Base-by-base conservation (phyloP, 2,888 invertebrate genomes). In the Amaurobius ferox region DNA sequence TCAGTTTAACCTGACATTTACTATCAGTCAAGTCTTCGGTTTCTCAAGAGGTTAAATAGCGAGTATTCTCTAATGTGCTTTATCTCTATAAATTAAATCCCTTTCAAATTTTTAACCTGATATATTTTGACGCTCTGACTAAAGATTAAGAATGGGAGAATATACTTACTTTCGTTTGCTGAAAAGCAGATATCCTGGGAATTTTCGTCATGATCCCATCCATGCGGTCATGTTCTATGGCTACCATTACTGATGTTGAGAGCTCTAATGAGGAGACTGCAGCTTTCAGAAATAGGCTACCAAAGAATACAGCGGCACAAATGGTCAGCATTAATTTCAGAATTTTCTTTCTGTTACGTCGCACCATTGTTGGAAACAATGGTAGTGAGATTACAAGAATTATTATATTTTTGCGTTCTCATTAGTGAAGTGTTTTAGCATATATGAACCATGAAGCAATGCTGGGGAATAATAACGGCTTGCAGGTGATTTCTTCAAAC, bases 311-410 rank as follows among this genome's bases (percentile, higher is more conserved):
- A 11, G 80, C 80, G 5, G 68, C 81, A 40, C 81, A 81, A 39
- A 81, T 68, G 0, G 74, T 81, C 2, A 81, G 70, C 23, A 81
- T 28, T 29, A 81, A 44, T 67, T 80, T 80, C 3, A 80, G 55
- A 39, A 80, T 66, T 61, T 73, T 66, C 28, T 66, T 80, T 40
- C 80, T 48, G 73, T 80, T 80, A 67, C 80, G 80, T 28, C 80
- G 80, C 61, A 80, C 73, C 80, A 80, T 80, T 55, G 30, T 35
- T n/a, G 23, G 55, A 40, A 16, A 68, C 62, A 62, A 78, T 78
- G 26, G 39, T 40, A 28, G 40, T 55, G 9, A 55, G 35, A 55
- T 67, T 61, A 23, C 11, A 16, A 40, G 32, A 40, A 67, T 30
- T 39, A 29, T 76, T 64, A 28, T 35, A 61, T 55, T 68, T 70